Evolutionary conservation across 2,113 vertebrate genomes (phyloP), one percentile per base, ranked within the genome.

Genomic region (Tyrannus savana): DNA sequence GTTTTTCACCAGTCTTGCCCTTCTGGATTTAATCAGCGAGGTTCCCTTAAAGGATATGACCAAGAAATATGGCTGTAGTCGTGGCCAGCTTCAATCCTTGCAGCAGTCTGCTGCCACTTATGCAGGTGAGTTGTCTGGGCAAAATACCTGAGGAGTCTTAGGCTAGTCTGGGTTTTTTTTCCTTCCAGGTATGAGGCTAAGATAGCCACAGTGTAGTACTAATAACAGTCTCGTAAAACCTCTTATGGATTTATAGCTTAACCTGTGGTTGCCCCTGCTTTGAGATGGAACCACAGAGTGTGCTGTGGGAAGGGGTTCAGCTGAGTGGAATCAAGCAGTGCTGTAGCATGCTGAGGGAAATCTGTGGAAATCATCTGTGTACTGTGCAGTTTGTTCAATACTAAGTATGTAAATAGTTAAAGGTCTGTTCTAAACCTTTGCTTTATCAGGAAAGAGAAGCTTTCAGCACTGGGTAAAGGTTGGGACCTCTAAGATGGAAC

Each of bases 41-140:
- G 97, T 98, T 78, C 98, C 99, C 77, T 97, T 99, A 74, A 98
- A 98, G 86, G 97, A 97, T 66, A 98, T 99, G 80, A 98, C 98
- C n/a, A 98, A 98, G 66, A 99, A 99, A 95, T 99, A 99, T 11
- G 98, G 98, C 89, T 99, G 99, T 86, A 99, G 89, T 96, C 98
- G 99, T 91, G 99, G 99, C n/a, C 99, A 99, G 95, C 98, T 99
- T 91, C 99, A 99, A 25, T 99, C 99, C 94, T 98, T 99, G 62
- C 99, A 99, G 89, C 99, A 99, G 62, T 99, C 99, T 88, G 99
- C 99, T 78, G 99, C 99, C 80, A 99, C 99, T 42, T 99, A 99
- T 71, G 99, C 99, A 97, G 99, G 99, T 98, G 87, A 96, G 95
- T 96, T 93, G 30, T 42, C 58, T 63, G 68, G 24, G 37, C 22